phyloP scores from a whole-genome alignment of 2,113 vertebrate species.

The Rattus rattus region DNA sequence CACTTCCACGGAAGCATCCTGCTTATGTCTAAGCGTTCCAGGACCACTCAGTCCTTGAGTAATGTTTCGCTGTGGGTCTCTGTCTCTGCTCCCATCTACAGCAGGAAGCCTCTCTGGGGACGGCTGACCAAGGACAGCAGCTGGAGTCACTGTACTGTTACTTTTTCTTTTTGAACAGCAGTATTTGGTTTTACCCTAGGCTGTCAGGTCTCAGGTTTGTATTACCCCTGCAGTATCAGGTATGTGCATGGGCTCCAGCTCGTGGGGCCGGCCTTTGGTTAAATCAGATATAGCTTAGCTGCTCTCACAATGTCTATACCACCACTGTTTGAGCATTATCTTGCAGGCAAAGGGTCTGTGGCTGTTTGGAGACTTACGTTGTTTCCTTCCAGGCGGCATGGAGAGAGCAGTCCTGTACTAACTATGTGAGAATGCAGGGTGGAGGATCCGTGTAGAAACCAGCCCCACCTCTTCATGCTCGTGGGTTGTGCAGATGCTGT shows the following conservation, averaged over 20 bases:
- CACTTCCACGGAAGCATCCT: neutral
- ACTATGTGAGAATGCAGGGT: neutral
- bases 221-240: neutral
- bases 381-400: neutral
- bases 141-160: neutral
- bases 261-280: neutral
- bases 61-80: neutral
- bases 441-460: neutral
- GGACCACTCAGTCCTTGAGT: neutral
- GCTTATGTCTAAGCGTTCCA: neutral
- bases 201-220: neutral
- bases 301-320: neutral
- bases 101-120: neutral
- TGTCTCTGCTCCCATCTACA: neutral
- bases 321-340: neutral
- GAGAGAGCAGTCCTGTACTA: neutral
- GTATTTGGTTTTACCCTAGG: neutral
- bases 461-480: neutral
- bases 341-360: neutral
- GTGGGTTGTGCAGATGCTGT: neutral
- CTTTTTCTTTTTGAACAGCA: neutral
- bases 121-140: neutral
- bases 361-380: neutral
- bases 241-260: neutral
- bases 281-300: neutral